Evolutionary conservation across 2,888 invertebrate genomes (phyloP), one percentile per base, ranked within the genome.

Genomic region (Trilocha varians): DNA sequence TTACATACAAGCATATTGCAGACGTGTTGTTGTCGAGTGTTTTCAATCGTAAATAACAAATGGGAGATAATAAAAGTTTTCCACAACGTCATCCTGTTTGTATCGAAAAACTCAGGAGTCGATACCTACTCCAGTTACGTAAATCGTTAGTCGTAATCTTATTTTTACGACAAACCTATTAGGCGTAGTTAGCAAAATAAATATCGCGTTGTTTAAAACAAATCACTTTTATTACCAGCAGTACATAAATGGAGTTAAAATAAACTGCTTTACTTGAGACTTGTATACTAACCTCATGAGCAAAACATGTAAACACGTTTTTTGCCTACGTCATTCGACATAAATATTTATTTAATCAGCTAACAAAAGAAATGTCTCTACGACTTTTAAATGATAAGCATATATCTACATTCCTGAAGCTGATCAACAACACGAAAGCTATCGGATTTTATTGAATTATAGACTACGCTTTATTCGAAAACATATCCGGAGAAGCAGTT

Each of bases 21-120:
- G 63, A 65, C 64, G 65, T 78, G 77, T 78, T 78, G 72, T 78
- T 76, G 69, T 62, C 65, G 64, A 57, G 64, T 70, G 70, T 71
- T 69, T 71, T 78, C 67, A 77, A 62, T 68, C 77, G 80, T 78
- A 79, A 77, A 76, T 80, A 82, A 83, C 71, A 75, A 78, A 80
- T 76, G 74, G 72, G 64, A 56, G 62, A 63, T 62, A 65, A 66
- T 67, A 64, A 73, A 78, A 77, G 64, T 78, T 78, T 65, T 64
- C 62, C 65, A 53, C 67, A 57, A 61, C 65, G 68, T 70, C 74
- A 71, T 77, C 73, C 70, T 77, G 72, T 78, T 76, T 76, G 65
- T 69, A 67, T 64, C 69, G 57, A 53, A 57, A 61, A 57, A 57
- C 57, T 62, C 56, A 60, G 59, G 62, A 66, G 55, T 56, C 57